Evolutionary conservation across 2,888 invertebrate species (phyloP).

Genomic region (Pollenia angustigena): DNA sequence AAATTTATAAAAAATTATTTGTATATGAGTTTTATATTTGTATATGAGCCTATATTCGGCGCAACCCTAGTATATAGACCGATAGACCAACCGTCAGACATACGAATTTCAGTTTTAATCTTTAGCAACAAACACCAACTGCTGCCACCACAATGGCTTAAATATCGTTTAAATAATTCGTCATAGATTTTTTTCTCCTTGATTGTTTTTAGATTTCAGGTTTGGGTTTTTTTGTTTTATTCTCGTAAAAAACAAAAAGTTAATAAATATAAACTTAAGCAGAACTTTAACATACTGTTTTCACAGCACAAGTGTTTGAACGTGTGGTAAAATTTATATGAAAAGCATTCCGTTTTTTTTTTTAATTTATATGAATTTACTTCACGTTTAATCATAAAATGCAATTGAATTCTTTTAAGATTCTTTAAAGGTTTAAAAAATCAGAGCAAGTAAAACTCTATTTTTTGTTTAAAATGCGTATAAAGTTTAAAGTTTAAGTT

Average conservation of each 20-base stretch:
- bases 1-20: too few relatives aligned
- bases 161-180: constrained; percentile 59
- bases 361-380: background rate
- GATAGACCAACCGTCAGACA: background rate
- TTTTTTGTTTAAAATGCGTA: too few relatives aligned
- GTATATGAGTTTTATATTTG: too few relatives aligned
- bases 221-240: constrained; percentile 39
- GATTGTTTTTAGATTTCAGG: constrained; percentile 56
- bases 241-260: background rate
- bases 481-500: too few relatives aligned
- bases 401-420: too few relatives aligned
- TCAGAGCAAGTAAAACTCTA: too few relatives aligned
- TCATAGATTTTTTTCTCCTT: constrained; percentile 42
- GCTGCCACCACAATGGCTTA: constrained; percentile 46
- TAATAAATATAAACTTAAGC: constrained; percentile 11
- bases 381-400: too few relatives aligned
- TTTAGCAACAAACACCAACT: constrained; percentile 54
- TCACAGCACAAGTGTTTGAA: too few relatives aligned
- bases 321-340: background rate
- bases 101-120: constrained; percentile 42
- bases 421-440: too few relatives aligned
- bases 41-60: too few relatives aligned
- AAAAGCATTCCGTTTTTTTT: background rate
- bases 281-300: background rate
- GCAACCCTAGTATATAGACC: background rate